These are phyloP conservation scores for Hyposoter didymator DNA, from an alignment of 2,888 invertebrate species.

Conservation along the genomic window DNA sequence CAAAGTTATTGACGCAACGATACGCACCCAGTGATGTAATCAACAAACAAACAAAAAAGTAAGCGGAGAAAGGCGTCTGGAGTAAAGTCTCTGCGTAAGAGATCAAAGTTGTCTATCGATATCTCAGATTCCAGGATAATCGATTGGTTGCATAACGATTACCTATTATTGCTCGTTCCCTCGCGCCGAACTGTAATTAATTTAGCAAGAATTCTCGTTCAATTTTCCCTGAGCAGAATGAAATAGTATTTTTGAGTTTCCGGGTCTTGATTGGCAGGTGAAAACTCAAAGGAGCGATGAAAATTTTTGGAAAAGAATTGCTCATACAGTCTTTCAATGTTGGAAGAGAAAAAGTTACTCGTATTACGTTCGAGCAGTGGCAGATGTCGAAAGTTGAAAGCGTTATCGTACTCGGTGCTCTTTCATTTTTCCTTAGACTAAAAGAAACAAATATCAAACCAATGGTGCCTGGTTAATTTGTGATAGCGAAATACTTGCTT, in stretches of 20 bases:
- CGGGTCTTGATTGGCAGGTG: neutral
- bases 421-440: conserved; percentile 25
- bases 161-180: neutral
- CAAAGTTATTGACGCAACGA: conserved; percentile 27
- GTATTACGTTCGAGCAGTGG: neutral
- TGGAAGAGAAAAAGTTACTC: neutral
- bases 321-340: neutral
- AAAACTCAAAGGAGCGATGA: neutral
- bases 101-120: conserved; percentile 7
- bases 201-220: too few relatives aligned
- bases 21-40: conserved; percentile 13
- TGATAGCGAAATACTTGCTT: conserved; percentile 63
- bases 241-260: neutral
- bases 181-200: neutral
- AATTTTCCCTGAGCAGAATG: neutral
- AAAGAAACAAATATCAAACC: conserved; percentile 65
- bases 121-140: neutral
- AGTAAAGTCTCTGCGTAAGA: conserved; percentile 10
- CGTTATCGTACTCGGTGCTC: conserved; percentile 28
- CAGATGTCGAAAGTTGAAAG: conserved; percentile 1
- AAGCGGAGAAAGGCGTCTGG: neutral
- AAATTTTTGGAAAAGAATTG: neutral
- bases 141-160: neutral
- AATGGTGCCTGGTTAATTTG: conserved; percentile 75
- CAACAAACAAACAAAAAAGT: neutral